A percentile compares a stretch with the other conserved stretches of the same genome.
These are phyloP conservation scores for Baccha elongata DNA, from an alignment of 2,888 invertebrate species.

Conservation along the genomic window DNA sequence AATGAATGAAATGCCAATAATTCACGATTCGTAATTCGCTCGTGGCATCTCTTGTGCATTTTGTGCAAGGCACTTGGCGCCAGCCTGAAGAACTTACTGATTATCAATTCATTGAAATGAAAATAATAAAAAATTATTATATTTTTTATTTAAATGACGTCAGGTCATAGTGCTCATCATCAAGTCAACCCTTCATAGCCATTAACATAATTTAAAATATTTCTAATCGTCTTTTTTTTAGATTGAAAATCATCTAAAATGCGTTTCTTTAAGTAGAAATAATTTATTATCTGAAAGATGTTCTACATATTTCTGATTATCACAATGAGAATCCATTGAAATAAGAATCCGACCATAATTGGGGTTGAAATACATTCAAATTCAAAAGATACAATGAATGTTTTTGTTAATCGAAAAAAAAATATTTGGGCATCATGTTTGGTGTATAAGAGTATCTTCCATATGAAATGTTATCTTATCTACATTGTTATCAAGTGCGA, in stretches of 20 bases:
- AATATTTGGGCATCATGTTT: neutral
- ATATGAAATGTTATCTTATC: neutral
- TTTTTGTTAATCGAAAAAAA: neutral
- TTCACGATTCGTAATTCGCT: no score
- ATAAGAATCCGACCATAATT: neutral
- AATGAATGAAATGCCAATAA: no score
- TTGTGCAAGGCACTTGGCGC: no score
- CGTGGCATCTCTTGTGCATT: no score
- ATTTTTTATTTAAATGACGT: neutral
- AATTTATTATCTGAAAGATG: neutral
- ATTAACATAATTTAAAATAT: neutral
- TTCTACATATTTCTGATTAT: neutral
- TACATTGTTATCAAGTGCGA: neutral
- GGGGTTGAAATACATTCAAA: neutral
- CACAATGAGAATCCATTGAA: neutral
- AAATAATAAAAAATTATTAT: neutral
- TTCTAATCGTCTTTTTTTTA: neutral
- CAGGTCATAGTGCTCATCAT: neutral
- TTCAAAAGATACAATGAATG: constrained; percentile 1
- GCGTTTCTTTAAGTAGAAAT: neutral
- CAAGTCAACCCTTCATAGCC: neutral
- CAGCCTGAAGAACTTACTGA: neutral
- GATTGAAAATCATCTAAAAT: neutral
- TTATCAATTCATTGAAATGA: neutral
- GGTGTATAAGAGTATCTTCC: neutral